Evolutionary conservation across 2,797 vertebrate genomes (phyloP), one percentile per base, ranked within the genome.

Genomic region (Onychomys leucogaster): DNA sequence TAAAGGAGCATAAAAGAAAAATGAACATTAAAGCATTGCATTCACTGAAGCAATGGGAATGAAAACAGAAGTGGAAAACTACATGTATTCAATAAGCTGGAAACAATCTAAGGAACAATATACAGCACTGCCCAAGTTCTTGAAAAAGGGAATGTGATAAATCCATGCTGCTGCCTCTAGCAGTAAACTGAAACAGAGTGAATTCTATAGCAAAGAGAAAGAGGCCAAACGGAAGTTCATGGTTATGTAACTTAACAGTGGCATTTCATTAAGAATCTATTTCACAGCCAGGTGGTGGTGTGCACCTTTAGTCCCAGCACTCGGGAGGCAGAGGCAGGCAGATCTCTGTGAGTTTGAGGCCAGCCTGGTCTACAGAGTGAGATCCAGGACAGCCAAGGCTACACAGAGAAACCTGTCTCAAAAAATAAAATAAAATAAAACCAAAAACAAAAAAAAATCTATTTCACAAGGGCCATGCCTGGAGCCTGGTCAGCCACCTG

Each of bases 21-120:
- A 67, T 69, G 41, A 94, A 93, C 25, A 97, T 59, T 77, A 17
- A 46, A 71, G 14, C 27, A 63, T 46, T 76, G 94, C 90, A 88
- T 73, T 93, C 78, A 88, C 75, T 85, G 93, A 97, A 96, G 23
- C 32, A 90, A 94, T 29, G 41, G 9, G 92, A 91, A 89, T 90
- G 92, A 82, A 96, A 93, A 88, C 1, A 84, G 90, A 6, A 65
- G 12, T 37, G 41, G 6, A 94, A 95, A 86, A 43, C 9, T 3
- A 82, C 27, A 92, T 87, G 76, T 76, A 92, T 84, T 80, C 63
- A 84, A 89, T 82, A 81, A 87, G 78, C 73, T 65, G 2, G 65
- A 95, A 93, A 83, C 80, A 3, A 16, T 89, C 46, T 89, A 32
- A 69, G 83, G 94, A 52, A 77, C 11, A 88, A 87, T 77, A 80